Percentiles rank a stretch among this genome's conserved stretches.
Evolutionary conservation across 2,797 vertebrate species (phyloP).

Genomic region (Arctocebus calabarensis): DNA sequence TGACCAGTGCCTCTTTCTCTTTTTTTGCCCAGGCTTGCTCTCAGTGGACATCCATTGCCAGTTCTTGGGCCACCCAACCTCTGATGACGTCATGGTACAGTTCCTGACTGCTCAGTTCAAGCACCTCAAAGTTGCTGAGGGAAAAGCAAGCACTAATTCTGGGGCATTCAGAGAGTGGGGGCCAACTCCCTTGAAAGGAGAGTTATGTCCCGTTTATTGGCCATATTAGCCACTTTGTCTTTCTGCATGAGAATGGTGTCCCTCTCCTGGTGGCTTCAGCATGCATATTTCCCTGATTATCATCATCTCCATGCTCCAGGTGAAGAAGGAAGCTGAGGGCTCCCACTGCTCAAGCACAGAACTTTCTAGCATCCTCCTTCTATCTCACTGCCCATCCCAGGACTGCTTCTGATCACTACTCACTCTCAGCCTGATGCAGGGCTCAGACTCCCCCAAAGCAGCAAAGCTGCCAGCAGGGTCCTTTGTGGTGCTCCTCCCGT

Average conservation of each 20-base stretch:
- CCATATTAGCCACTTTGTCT: background rate
- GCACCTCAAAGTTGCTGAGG: background rate
- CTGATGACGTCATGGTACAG: background rate
- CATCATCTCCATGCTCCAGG: background rate
- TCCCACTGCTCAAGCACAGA: background rate
- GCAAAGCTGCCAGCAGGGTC: conserved; percentile 80
- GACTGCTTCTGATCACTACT: conserved; percentile 40
- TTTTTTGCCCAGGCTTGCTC: conserved; percentile 28
- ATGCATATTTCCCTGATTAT: background rate
- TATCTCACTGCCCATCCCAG: background rate
- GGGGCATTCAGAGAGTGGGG: background rate
- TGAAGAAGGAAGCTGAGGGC: background rate
- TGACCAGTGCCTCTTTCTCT: background rate
- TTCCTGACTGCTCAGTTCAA: background rate
- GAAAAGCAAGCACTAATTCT: background rate
- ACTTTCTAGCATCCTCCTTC: background rate
- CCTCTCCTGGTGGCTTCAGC: background rate
- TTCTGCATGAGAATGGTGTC: background rate
- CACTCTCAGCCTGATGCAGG: conserved; percentile 66
- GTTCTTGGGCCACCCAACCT: background rate
- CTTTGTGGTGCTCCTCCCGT: conserved; percentile 81
- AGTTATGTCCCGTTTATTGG: background rate
- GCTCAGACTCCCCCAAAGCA: conserved; percentile 50
- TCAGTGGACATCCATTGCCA: background rate
- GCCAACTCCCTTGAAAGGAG: background rate